Conservation (phyloP, 2,113 vertebrate species). For the Cebus imitator region DNA sequence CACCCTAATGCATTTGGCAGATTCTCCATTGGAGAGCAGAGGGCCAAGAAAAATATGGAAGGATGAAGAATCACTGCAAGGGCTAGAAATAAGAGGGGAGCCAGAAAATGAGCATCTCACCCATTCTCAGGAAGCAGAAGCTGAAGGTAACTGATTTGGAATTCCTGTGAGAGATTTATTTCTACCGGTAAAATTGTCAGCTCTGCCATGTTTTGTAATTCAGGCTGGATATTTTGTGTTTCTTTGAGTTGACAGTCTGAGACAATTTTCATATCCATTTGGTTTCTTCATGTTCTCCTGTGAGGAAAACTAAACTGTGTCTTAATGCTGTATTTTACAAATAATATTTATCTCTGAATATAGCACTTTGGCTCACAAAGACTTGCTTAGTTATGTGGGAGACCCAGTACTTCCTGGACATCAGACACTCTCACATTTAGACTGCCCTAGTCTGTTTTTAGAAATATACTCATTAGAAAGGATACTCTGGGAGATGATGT, state of each 20-base stretch:
- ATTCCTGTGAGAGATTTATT: not conserved
- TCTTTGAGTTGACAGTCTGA: not conserved
- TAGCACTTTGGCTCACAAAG: not conserved
- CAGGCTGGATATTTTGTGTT: not conserved
- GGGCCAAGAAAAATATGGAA: not conserved
- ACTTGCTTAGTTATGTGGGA: not conserved
- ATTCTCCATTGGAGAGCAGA: not conserved
- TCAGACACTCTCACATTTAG: not conserved
- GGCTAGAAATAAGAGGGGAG: not conserved
- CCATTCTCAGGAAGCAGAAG: not conserved
- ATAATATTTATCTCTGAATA: not conserved
- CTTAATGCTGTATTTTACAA: not conserved
- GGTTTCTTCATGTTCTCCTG: not conserved
- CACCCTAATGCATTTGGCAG: not conserved
- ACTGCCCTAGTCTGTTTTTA: not conserved
- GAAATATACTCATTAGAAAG: not conserved
- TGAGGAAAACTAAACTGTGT: not conserved
- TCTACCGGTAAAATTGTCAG: not conserved
- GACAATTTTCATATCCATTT: not conserved
- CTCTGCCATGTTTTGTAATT: not conserved
- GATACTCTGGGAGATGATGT: not conserved
- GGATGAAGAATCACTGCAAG: not conserved
- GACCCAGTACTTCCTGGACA: not conserved
- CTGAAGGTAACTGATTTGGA: not conserved
- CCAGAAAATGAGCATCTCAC: not conserved